A percentile compares a stretch with the other conserved stretches of the same genome.
These are phyloP conservation scores for Diabrotica balteata DNA, from an alignment of 2,888 invertebrate genomes.

Conservation along the genomic window DNA sequence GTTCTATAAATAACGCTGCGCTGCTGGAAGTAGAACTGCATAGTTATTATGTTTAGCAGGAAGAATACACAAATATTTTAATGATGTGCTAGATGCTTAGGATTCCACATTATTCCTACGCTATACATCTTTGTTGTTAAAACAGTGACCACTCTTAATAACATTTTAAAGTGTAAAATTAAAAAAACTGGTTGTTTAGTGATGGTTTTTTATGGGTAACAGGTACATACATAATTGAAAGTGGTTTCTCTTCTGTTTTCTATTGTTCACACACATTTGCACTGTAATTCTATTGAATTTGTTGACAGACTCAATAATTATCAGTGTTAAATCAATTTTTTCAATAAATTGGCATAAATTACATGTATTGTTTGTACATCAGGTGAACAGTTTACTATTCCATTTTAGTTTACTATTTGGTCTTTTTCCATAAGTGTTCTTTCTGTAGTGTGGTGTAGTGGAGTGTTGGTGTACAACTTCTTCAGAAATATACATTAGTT, in stretches of 20 bases:
- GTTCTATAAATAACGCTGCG: slow-evolving; percentile 10
- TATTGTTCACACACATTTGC: not conserved
- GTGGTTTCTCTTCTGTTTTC: slow-evolving; percentile 1
- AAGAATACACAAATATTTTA: slow-evolving; percentile 9
- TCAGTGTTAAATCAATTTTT: not conserved
- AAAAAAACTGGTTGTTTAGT: too few relatives aligned
- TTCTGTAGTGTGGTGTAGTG: too few relatives aligned
- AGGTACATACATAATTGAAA: slow-evolving; percentile 4
- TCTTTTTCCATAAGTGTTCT: too few relatives aligned
- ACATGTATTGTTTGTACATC: not conserved
- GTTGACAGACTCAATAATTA: not conserved
- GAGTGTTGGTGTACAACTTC: too few relatives aligned
- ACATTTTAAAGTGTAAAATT: too few relatives aligned
- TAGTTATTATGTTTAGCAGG: not conserved
- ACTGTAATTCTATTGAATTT: not conserved
- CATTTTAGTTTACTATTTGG: too few relatives aligned
- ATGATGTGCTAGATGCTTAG: slow-evolving; percentile 35
- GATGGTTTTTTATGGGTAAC: not conserved
- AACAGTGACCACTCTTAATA: too few relatives aligned
- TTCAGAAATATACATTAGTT: not conserved
- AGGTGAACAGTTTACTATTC: not conserved
- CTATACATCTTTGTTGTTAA: slow-evolving; percentile 12
- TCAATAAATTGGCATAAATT: slow-evolving; percentile 1
- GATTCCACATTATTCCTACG: slow-evolving; percentile 29
- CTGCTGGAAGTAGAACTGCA: slow-evolving; percentile 4